Evolutionary conservation across 2,888 invertebrate genomes (phyloP), one percentile per base, ranked within the genome.

Genomic region (Aelia acuminata): DNA sequence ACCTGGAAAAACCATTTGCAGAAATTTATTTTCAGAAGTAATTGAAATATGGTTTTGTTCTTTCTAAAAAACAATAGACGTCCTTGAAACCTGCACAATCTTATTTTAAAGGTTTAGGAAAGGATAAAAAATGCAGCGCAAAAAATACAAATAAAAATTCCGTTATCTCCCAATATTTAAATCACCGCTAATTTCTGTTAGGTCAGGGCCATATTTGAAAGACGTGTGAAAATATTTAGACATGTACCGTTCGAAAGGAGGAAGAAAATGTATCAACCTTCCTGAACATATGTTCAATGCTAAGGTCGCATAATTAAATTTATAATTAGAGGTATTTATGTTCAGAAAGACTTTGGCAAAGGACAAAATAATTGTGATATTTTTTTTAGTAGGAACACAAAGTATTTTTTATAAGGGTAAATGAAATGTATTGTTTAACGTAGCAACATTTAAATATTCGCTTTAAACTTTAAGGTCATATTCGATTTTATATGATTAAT

Each of bases 231-330:
- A 70, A 35, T 31, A 35, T 20, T 0, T 35, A 70, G 63, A 35
- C 31, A 18, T 18, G 35, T 70, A 70, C 35, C 63, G 63, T 70
- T 70, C 31, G 63, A 70, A 70, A 70, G 63, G 63, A 70, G 63
- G 63, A 70, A 70, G 63, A 20, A 70, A 35, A 31, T 10, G 20
- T 63, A 26, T 26, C 26, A 35, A 70, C 63, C 63, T 70, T 70
- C 31, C 35, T 35, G 35, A 18, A 70, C 7, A 18, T 70, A 35
- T 18, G 0, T 35, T 70, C 35, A 20, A 26, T 70, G n/a, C 10
- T 26, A 70, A 35, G 63, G 63, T 35, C 63, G 10, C 4, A 70
- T 20, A 70, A 18, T 70, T 31, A 35, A 20, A 20, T 3, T 70
- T 20, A 70, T 22, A 31, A 70, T 70, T 18, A 35, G 63, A 35